Conservation (phyloP, 2,888 invertebrate species). For the Drosophila nr. fundita region DNA sequence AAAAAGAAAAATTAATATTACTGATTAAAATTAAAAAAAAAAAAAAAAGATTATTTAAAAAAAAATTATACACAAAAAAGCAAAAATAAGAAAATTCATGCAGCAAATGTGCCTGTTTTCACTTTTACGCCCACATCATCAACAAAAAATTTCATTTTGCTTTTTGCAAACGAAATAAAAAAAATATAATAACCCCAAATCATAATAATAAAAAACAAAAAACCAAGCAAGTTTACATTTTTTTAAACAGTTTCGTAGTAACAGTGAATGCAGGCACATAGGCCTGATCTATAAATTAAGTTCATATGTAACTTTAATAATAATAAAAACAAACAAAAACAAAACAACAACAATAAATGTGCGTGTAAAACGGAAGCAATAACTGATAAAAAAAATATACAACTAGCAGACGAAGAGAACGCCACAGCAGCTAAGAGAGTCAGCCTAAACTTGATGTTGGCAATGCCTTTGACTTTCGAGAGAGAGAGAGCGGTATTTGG, state of each 20-base stretch:
- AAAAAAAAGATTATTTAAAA: slow-evolving; percentile 54
- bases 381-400: slow-evolving; percentile 13
- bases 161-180: slow-evolving; percentile 38
- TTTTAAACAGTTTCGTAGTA: slow-evolving; percentile 40
- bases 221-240: slow-evolving; percentile 27
- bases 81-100: slow-evolving; percentile 57
- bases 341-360: slow-evolving; percentile 41
- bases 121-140: slow-evolving; percentile 49
- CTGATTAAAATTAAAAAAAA: slow-evolving; percentile 74
- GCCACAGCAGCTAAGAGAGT: slow-evolving; percentile 32
- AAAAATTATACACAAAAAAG: slow-evolving; percentile 66
- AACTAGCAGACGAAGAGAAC: slow-evolving; percentile 47
- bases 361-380: slow-evolving; percentile 44
- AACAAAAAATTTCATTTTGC: slow-evolving; percentile 39
- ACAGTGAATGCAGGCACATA: slow-evolving; percentile 52
- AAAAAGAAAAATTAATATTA: slow-evolving; percentile 70
- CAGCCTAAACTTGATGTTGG: slow-evolving; percentile 23
- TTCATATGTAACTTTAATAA: slow-evolving; percentile 79
- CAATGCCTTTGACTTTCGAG: slow-evolving; percentile 33
- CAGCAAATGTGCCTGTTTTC: slow-evolving; percentile 50
- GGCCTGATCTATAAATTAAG: slow-evolving; percentile 70
- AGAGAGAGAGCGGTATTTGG: slow-evolving; percentile 32
- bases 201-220: slow-evolving; percentile 6
- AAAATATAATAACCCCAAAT: slow-evolving; percentile 4
- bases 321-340: slow-evolving; percentile 63